Evolutionary conservation across 23 tunicate species (phyloP).

Genomic region (Corella eumyota): DNA sequence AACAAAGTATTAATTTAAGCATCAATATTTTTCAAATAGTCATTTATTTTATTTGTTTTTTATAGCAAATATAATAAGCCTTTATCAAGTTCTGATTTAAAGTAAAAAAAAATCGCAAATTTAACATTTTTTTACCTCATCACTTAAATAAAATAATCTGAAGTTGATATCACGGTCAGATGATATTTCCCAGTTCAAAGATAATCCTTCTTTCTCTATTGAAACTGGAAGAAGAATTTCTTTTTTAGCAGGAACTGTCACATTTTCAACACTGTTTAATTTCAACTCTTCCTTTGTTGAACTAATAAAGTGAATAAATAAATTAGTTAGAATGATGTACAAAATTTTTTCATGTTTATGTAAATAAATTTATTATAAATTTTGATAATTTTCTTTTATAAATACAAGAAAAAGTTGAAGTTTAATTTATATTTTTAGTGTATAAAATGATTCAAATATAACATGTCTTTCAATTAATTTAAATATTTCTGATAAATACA

Average conservation of each 20-base stretch:
- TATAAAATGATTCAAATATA: no score
- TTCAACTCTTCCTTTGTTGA: neutral
- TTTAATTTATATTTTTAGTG: no score
- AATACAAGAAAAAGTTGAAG: no score
- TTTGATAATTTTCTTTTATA: no score
- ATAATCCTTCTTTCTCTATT: constrained; percentile 25
- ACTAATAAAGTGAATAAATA: neutral
- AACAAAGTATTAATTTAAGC: neutral
- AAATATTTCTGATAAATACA: no score
- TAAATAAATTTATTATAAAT: no score
- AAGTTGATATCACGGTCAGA: constrained; percentile 58
- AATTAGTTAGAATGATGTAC: neutral
- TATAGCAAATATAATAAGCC: no score
- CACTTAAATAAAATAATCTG: constrained; percentile 21
- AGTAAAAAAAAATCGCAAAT: neutral
- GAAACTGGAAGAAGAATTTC: constrained; percentile 34
- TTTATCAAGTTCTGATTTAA: neutral
- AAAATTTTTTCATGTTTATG: neutral
- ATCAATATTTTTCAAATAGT: neutral
- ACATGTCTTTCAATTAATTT: no score
- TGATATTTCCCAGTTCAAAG: constrained; percentile 52
- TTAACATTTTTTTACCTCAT: constrained; percentile 29
- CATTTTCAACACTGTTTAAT: constrained; percentile 9
- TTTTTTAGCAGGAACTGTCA: constrained; percentile 31
- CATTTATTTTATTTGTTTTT: neutral